Conservation (phyloP, 1,140 invertebrate genomes). For the Drosophila navojoa region DNA sequence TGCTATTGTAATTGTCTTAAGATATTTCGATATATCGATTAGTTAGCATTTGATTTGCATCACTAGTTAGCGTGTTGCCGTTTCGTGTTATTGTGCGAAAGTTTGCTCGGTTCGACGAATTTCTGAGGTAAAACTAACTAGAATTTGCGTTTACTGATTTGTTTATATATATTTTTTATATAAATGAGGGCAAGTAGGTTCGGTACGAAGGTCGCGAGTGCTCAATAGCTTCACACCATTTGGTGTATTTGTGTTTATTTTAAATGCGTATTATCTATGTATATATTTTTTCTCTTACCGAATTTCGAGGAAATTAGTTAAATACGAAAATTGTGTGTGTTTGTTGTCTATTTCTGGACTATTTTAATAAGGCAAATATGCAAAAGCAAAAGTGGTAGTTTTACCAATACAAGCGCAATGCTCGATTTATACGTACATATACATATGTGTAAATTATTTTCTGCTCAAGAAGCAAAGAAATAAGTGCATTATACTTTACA, state of each 20-base stretch:
- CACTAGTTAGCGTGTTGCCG: constrained; percentile 32
- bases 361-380: constrained; percentile 1
- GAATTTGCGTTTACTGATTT: constrained; percentile 4
- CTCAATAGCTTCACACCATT: background rate
- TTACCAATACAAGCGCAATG: constrained; percentile 25
- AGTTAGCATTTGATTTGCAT: background rate
- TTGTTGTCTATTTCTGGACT: constrained; percentile 26
- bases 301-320: constrained; percentile 4
- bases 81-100: constrained; percentile 38
- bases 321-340: constrained; percentile 13
- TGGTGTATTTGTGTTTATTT: background rate
- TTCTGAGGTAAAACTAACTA: constrained; percentile 21
- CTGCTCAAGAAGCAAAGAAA: background rate
- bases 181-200: constrained; percentile 4
- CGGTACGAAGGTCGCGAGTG: constrained; percentile 1
- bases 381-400: background rate
- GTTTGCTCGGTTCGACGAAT: constrained; percentile 24
- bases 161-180: constrained; percentile 8
- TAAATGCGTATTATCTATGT: constrained; percentile 1
- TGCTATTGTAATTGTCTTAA: background rate
- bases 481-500: constrained; percentile 9
- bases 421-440: constrained; percentile 23
- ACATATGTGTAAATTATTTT: constrained; percentile 6
- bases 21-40: background rate
- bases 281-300: constrained; percentile 1